phyloP scores from a whole-genome alignment of 2,113 vertebrate genomes.

The Aspidoscelis tigris region DNA sequence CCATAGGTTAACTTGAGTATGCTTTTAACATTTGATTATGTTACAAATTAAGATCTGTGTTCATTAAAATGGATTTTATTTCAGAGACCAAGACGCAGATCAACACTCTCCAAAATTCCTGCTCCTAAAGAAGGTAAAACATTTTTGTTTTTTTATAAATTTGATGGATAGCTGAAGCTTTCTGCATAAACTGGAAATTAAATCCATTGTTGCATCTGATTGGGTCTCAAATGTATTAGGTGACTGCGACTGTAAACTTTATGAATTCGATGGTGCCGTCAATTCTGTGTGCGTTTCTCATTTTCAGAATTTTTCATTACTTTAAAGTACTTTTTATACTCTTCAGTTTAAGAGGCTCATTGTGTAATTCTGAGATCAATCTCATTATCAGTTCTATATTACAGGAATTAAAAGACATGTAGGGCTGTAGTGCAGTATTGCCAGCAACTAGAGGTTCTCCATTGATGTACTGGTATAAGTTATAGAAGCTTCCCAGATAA shows the following conservation, averaged over 20 bases:
- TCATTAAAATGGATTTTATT: conserved; percentile 41
- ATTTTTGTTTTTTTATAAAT: not conserved
- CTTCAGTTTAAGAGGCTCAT: too few species aligned
- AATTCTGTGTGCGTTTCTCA: not conserved
- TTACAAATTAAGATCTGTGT: not conserved
- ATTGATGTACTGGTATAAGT: too few species aligned
- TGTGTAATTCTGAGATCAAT: too few species aligned
- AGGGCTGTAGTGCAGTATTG: too few species aligned
- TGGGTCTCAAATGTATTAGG: not conserved
- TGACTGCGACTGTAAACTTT: not conserved
- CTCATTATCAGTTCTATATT: too few species aligned
- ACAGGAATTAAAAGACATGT: too few species aligned
- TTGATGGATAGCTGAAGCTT: not conserved
- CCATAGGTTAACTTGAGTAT: too few species aligned
- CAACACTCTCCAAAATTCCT: conserved; percentile 78
- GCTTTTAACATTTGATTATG: not conserved
- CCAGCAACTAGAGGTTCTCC: too few species aligned
- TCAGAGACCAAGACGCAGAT: conserved; percentile 75
- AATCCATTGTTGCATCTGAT: not conserved
- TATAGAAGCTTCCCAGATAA: too few species aligned
- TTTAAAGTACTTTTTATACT: too few species aligned
- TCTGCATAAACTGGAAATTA: not conserved
- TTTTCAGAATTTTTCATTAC: not conserved
- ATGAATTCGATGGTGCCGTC: not conserved
- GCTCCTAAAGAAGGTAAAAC: conserved; percentile 78